Base-by-base conservation (phyloP, 2,113 vertebrate genomes). In the Emydocephalus ijimae region DNA sequence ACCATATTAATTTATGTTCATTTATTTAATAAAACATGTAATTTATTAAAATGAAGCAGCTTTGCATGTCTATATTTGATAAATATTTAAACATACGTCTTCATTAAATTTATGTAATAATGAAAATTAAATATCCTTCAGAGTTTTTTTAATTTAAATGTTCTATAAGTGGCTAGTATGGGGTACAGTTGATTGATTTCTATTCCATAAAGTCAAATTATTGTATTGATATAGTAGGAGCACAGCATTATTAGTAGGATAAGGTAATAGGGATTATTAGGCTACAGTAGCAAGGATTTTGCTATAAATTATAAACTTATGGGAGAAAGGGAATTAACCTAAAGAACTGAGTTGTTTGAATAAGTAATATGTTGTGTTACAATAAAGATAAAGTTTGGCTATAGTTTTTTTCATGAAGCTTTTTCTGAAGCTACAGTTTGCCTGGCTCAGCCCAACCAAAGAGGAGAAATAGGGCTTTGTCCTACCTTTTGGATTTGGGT, bases 151-250 rank as follows among this genome's bases (percentile, higher is more conserved):
- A 20, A 39, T 23, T 43, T 5, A 24, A 56, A 57, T 8, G 1
- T 0, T 86, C 43, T 61, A 92, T 85, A 18, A 14, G 5, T 90
- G 87, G 93, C 81, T 26, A 88, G 21, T 21, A 90, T 61, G 74
- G 20, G 57, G 8, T 92, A n/a, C 93, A 0, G 87, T 91, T 91
- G 91, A 94, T 89, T 43, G 87, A 48, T 24, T 88, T 91, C 4
- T 92, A 26, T 88, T 29, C 24, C 69, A 74, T n/a, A 74, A 34
- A 34, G 69, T 74, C 69, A 74, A 74, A 74, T 34, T 34, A 39
- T 74, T 74, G n/a, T 34, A 74, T 18, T 74, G 15, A 34, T 74
- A 74, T 18, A 74, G 69, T 34, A 18, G 69, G n/a, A 74, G 69
- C 14, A 74, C 5, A 34, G n/a, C n/a, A 74, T 34, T 15, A 74